phyloP scores from a whole-genome alignment of 1,140 invertebrate species.

The Drosophila pectinifera region DNA sequence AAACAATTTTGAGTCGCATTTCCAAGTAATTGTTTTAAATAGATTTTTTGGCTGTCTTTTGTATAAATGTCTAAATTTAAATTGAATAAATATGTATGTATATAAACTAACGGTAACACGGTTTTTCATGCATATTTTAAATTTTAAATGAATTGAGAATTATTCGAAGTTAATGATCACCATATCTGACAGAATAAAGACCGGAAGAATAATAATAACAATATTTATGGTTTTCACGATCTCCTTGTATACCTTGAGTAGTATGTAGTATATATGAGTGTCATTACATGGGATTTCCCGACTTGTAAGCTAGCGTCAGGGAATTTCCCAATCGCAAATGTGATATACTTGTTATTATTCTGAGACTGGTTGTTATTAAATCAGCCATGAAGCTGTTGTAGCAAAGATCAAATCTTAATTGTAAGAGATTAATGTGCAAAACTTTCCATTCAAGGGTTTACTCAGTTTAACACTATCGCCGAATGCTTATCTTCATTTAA shows the following conservation, averaged over 20 bases:
- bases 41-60: too few species aligned
- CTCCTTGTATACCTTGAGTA: not conserved
- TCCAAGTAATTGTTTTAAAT: too few species aligned
- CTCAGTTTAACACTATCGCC: not conserved
- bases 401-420: not conserved
- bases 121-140: too few species aligned
- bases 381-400: not conserved
- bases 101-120: too few species aligned
- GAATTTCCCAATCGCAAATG: not conserved
- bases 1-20: too few species aligned
- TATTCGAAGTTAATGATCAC: too few species aligned
- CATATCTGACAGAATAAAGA: too few species aligned
- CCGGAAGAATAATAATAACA: too few species aligned
- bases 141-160: too few species aligned
- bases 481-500: not conserved
- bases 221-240: too few species aligned
- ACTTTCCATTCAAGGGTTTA: not conserved
- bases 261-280: not conserved
- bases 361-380: not conserved
- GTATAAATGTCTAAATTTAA: too few species aligned
- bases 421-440: not conserved
- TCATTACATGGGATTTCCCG: not conserved
- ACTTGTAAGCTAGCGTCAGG: not conserved
- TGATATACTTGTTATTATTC: not conserved
- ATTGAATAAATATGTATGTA: too few species aligned